Evolutionary conservation across 2,888 invertebrate genomes (phyloP).

Genomic region (Trachelus stipa): DNA sequence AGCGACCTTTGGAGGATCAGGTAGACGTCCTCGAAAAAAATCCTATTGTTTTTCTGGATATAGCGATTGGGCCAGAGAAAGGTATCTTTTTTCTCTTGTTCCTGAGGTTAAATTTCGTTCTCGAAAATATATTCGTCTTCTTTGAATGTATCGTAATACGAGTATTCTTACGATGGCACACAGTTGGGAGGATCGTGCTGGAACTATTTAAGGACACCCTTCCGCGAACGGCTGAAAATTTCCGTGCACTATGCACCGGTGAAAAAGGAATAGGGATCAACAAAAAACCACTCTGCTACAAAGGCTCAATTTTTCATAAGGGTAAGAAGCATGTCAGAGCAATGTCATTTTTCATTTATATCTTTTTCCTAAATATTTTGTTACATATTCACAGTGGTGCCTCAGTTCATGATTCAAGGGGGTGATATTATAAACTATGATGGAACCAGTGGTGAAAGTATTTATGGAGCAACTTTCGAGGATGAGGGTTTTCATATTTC

Average conservation of each 20-base stretch:
- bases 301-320: conserved; percentile 85
- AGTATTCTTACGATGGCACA: conserved; percentile 41
- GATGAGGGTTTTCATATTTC: conserved; percentile 86
- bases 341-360: conserved; percentile 1
- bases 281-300: conserved; percentile 85
- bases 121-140: background rate
- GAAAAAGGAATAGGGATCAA: conserved; percentile 80
- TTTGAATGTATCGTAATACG: background rate
- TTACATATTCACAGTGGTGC: conserved; percentile 73
- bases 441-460: conserved; percentile 93
- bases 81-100: conserved; percentile 67
- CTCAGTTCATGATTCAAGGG: conserved; percentile 91
- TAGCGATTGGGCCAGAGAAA: conserved; percentile 76
- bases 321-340: conserved; percentile 65
- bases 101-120: background rate
- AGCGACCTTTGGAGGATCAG: conserved; percentile 36
- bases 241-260: conserved; percentile 91
- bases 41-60: conserved; percentile 79
- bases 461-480: conserved; percentile 89
- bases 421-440: conserved; percentile 83
- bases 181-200: conserved; percentile 86
- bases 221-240: conserved; percentile 92
- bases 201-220: conserved; percentile 86
- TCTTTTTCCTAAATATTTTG: conserved; percentile 13
- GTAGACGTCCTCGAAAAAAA: conserved; percentile 60